phyloP scores from a whole-genome alignment of 2,797 vertebrate species.

The Orientallactaga sibirica region DNA sequence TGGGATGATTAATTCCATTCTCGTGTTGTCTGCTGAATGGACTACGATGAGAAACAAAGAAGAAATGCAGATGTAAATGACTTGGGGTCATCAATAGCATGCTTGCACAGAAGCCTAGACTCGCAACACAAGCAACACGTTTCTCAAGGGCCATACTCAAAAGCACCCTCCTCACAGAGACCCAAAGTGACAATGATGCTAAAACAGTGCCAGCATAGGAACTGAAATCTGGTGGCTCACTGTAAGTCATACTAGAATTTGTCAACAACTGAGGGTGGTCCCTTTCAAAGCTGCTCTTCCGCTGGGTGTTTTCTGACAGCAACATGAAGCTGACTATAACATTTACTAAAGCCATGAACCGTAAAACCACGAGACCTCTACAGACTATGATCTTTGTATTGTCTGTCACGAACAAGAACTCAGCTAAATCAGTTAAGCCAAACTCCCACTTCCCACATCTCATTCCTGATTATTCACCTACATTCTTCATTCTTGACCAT shows the following conservation, averaged over 20 bases:
- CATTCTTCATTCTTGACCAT: no score
- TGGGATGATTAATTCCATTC: constrained; percentile 97
- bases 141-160: neutral
- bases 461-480: no score
- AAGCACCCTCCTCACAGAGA: neutral
- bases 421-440: no score
- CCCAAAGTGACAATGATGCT: neutral
- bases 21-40: constrained; percentile 94
- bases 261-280: neutral
- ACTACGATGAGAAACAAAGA: constrained; percentile 86
- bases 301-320: no score
- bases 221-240: constrained; percentile 27
- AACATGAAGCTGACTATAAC: no score
- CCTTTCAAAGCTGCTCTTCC: neutral
- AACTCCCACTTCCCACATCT: no score
- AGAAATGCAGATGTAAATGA: neutral
- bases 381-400: no score
- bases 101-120: neutral
- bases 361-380: no score
- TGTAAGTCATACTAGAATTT: constrained; percentile 40
- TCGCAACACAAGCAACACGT: neutral
- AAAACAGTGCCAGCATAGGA: neutral
- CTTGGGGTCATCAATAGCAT: neutral
- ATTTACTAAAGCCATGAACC: no score
- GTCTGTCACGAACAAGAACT: no score